Conservation (phyloP, 2,113 vertebrate species). For the Origma solitaria region DNA sequence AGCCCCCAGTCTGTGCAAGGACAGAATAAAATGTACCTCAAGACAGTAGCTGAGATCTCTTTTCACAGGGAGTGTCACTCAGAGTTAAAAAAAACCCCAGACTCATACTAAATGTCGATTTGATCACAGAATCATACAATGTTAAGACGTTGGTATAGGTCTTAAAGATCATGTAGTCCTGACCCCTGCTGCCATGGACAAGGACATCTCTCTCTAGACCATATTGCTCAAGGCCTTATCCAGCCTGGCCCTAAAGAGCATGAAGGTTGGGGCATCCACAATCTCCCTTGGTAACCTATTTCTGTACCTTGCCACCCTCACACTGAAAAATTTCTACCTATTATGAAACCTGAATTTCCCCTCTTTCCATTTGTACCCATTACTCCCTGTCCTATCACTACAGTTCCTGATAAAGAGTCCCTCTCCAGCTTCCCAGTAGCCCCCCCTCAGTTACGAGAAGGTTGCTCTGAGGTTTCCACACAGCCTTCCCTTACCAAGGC, state of each 20-base stretch:
- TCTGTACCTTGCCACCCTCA: not conserved
- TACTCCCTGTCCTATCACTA: not conserved
- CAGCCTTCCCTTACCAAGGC: not conserved
- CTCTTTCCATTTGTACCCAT: not conserved
- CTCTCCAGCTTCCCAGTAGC: not conserved
- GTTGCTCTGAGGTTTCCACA: not conserved
- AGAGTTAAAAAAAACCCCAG: not conserved
- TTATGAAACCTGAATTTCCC: not conserved
- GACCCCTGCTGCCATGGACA: fast-evolving
- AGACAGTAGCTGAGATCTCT: not conserved
- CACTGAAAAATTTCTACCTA: no score
- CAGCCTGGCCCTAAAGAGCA: not conserved
- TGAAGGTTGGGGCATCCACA: fast-evolving
- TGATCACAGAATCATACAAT: not conserved
- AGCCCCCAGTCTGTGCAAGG: not conserved
- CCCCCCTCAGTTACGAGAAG: not conserved
- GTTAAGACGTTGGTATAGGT: not conserved
- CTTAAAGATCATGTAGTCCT: not conserved
- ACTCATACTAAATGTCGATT: not conserved
- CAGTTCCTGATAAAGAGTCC: not conserved
- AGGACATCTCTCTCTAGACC: not conserved
- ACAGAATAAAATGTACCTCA: not conserved
- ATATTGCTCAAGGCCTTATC: not conserved
- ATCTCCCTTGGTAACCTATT: not conserved
- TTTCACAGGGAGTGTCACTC: not conserved